phyloP scores from a whole-genome alignment of 2,113 vertebrate genomes.

The Nipponia nippon region DNA sequence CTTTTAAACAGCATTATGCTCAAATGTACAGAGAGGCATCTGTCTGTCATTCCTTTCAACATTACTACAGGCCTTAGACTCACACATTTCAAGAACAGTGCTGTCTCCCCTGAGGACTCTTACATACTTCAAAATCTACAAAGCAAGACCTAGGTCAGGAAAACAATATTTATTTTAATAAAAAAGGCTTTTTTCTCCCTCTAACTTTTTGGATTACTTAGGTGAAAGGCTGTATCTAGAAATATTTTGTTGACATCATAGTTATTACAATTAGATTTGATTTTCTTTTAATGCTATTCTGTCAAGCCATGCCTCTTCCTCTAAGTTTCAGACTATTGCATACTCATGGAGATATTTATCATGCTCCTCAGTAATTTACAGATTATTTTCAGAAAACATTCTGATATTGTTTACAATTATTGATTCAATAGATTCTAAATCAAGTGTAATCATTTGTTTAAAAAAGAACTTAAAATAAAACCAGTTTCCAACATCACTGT shows the following conservation, averaged over 20 bases:
- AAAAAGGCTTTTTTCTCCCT: background rate
- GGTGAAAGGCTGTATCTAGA: background rate
- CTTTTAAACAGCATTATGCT: slow-evolving; percentile 12
- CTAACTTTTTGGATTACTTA: background rate
- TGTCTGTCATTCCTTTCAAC: slow-evolving; percentile 33
- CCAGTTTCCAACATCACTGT: background rate
- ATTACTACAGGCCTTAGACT: background rate
- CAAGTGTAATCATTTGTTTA: background rate
- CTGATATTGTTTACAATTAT: background rate
- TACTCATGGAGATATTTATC: background rate
- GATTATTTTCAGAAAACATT: background rate
- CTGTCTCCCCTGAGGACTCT: background rate
- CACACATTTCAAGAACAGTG: background rate
- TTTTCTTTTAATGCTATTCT: background rate
- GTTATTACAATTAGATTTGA: background rate
- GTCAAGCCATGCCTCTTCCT: background rate
- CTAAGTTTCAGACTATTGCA: background rate
- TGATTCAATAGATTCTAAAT: background rate
- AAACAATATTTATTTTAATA: slow-evolving; percentile 6
- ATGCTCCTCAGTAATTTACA: background rate
- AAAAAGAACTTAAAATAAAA: background rate
- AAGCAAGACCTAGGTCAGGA: background rate
- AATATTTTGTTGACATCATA: background rate
- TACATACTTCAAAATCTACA: background rate
- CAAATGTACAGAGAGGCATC: background rate